Conservation (phyloP, 2,113 vertebrate species). For the Anoura caudifer region DNA sequence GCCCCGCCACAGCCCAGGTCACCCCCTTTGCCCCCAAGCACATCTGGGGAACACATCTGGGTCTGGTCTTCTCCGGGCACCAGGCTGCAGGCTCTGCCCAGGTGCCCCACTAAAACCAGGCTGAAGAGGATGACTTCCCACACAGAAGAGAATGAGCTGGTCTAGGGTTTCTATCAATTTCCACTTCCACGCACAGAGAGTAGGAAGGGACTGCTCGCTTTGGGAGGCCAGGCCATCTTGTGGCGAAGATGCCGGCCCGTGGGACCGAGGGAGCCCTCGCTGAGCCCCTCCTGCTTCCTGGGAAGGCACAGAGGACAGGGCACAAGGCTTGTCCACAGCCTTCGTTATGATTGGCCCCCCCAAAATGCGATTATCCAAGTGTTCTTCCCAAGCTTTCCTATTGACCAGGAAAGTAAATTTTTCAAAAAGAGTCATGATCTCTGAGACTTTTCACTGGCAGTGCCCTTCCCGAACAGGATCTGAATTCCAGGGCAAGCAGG, state of each 20-base stretch:
- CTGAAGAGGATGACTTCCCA: background rate
- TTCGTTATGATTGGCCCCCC: background rate
- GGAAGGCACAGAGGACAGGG: background rate
- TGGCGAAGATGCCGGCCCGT: accelerated
- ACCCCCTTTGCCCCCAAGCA: accelerated
- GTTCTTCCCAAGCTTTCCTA: background rate
- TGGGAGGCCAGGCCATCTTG: accelerated
- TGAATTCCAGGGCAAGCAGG: background rate
- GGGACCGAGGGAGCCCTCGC: background rate
- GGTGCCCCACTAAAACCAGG: background rate
- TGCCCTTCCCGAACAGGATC: background rate
- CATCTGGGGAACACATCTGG: background rate
- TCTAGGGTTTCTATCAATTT: too few species aligned
- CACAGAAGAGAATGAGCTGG: background rate
- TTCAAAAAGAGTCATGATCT: background rate
- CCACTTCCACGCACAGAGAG: background rate
- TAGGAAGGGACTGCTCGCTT: accelerated
- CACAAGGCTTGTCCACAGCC: background rate
- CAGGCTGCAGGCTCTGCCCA: background rate
- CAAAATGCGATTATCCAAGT: background rate
- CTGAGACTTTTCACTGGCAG: background rate
- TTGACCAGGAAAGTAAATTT: background rate
- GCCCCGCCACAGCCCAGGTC: background rate
- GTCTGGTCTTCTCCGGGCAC: background rate
- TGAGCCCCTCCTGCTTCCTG: background rate